These are phyloP conservation scores for Ceratina australensis DNA, from an alignment of 1,140 invertebrate genomes.

Conservation along the genomic window DNA sequence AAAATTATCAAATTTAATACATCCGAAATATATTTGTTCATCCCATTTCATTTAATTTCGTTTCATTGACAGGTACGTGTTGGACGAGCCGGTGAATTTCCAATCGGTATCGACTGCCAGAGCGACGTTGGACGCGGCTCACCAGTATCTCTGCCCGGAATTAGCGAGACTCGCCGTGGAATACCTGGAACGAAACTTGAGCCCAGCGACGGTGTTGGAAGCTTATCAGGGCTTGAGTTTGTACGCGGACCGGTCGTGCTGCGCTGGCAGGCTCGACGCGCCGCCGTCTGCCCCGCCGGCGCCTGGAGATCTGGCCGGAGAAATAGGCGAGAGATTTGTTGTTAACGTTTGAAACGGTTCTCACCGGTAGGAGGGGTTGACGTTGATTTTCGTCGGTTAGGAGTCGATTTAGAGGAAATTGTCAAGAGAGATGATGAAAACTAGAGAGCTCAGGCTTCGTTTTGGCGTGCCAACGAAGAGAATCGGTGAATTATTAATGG, in stretches of 20 bases:
- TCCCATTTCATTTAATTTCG: constrained; percentile 29
- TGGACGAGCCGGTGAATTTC: constrained; percentile 82
- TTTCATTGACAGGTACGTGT: constrained; percentile 79
- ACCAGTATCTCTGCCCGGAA: constrained; percentile 84
- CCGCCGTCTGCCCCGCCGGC: constrained; percentile 59
- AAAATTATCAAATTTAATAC: too few species aligned
- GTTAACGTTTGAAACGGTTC: too few species aligned
- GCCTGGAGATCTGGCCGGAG: constrained; percentile 65
- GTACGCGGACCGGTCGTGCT: constrained; percentile 66
- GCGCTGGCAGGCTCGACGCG: constrained; percentile 15
- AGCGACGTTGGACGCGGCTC: constrained; percentile 83
- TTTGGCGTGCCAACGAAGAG: too few species aligned
- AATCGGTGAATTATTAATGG: too few species aligned
- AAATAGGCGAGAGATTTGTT: constrained; percentile 29
- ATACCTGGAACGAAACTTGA: constrained; percentile 80
- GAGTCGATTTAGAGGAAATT: too few species aligned
- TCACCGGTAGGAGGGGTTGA: too few species aligned
- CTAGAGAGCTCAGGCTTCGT: too few species aligned
- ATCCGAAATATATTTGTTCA: neutral
- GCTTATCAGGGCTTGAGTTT: constrained; percentile 78
- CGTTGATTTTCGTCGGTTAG: too few species aligned
- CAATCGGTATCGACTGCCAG: constrained; percentile 83
- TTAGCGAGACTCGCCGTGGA: constrained; percentile 82
- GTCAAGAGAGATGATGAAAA: too few species aligned
- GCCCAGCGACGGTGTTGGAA: constrained; percentile 77